Evolutionary conservation across 37 sponge, comb jelly and placozoan species (phyloP).

Genomic region (Tethya wilhelma): DNA sequence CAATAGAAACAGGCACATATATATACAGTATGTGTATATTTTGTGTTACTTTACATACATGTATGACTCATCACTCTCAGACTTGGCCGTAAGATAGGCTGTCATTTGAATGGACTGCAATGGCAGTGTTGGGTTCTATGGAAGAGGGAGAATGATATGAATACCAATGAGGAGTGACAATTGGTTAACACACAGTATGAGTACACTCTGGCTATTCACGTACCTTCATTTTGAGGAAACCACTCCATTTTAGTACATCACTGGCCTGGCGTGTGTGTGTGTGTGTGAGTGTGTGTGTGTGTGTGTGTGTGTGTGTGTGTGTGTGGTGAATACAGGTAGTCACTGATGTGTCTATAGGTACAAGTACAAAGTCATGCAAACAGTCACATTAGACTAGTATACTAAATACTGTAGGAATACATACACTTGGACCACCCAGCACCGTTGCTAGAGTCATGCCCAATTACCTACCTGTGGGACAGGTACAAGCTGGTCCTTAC

Average conservation of each 20-base stretch:
- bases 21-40: too few relatives aligned
- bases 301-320: too few relatives aligned
- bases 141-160: background rate
- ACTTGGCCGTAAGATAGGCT: slow-evolving; percentile 62
- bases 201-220: slow-evolving; percentile 24
- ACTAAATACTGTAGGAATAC: too few relatives aligned
- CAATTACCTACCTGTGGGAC: background rate
- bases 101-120: background rate
- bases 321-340: background rate
- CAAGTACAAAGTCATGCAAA: background rate
- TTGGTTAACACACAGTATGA: background rate
- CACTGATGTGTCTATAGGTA: background rate
- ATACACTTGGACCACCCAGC: too few relatives aligned
- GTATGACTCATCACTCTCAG: slow-evolving; percentile 33
- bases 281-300: too few relatives aligned
- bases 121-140: slow-evolving; percentile 10
- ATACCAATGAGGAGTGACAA: background rate
- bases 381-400: too few relatives aligned
- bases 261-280: slow-evolving; percentile 59
- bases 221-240: slow-evolving; percentile 53
- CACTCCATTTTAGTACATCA: slow-evolving; percentile 78
- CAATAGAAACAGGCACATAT: too few relatives aligned
- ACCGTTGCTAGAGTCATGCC: too few relatives aligned
- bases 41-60: slow-evolving; percentile 36
- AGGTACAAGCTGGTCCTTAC: too few relatives aligned